A percentile compares a stretch with the other conserved stretches of the same genome.
phyloP scores from a whole-genome alignment of 2,797 vertebrate species.

The Lepus townsendii region DNA sequence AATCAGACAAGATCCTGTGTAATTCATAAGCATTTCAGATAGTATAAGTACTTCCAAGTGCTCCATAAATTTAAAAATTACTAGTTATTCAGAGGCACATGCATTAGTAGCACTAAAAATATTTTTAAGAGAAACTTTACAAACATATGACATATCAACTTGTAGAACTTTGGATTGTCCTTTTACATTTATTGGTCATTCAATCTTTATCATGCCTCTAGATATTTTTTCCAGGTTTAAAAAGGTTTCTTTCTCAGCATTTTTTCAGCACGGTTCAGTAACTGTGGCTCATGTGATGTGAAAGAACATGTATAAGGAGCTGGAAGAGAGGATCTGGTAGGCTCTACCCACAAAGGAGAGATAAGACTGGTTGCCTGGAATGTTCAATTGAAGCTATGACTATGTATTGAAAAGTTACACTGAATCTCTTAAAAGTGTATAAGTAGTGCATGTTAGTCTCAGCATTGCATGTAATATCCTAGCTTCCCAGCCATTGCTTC shows the following conservation, averaged over 20 bases:
- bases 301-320: too few relatives aligned
- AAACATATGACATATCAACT: not conserved
- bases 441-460: not conserved
- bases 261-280: too few relatives aligned
- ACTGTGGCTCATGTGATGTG: too few relatives aligned
- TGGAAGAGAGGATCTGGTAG: too few relatives aligned
- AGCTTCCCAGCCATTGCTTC: not conserved
- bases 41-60: constrained; percentile 79
- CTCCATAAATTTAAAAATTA: constrained; percentile 80
- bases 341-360: too few relatives aligned
- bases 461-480: not conserved
- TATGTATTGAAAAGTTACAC: too few relatives aligned
- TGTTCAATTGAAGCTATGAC: too few relatives aligned
- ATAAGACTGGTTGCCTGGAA: too few relatives aligned
- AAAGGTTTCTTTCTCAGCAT: too few relatives aligned
- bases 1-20: constrained; percentile 82
- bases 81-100: constrained; percentile 25
- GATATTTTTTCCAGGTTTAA: not conserved
- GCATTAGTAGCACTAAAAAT: constrained; percentile 52
- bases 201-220: not conserved
- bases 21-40: constrained; percentile 78
- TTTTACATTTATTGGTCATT: constrained; percentile 23
- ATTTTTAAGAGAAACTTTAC: constrained; percentile 44
- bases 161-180: not conserved
- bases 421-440: too few relatives aligned